Percentiles rank a stretch among this genome's conserved stretches.
phyloP scores from a whole-genome alignment of 1,140 invertebrate species.

The Drosophila kanapiae region DNA sequence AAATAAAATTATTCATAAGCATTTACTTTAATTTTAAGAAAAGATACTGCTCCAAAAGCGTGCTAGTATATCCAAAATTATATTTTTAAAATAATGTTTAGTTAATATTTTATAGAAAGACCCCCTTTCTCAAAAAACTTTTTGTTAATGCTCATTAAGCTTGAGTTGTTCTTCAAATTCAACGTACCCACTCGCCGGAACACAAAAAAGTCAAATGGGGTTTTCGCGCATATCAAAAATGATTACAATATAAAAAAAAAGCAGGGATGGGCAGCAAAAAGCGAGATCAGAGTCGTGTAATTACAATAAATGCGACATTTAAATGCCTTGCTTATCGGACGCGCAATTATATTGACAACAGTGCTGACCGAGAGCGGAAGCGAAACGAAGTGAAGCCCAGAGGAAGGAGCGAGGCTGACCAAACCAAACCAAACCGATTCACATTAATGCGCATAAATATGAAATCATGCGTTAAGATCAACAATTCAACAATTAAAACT shows the following conservation, averaged over 20 bases:
- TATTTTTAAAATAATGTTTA: neutral
- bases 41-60: neutral
- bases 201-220: slow-evolving; percentile 25
- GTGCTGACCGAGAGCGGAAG: slow-evolving; percentile 48
- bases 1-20: neutral
- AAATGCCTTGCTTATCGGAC: slow-evolving; percentile 79
- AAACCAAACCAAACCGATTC: slow-evolving; percentile 55
- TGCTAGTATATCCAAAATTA: neutral
- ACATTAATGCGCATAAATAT: slow-evolving; percentile 83
- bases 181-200: neutral
- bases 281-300: slow-evolving; percentile 51
- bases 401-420: slow-evolving; percentile 11
- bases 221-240: slow-evolving; percentile 58
- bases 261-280: slow-evolving; percentile 16
- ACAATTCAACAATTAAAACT: slow-evolving; percentile 84
- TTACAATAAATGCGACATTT: slow-evolving; percentile 83
- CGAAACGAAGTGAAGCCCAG: slow-evolving; percentile 23
- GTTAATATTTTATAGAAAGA: neutral
- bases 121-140: too few relatives aligned
- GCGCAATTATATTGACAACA: slow-evolving; percentile 77
- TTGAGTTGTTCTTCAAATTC: neutral
- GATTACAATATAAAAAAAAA: slow-evolving; percentile 47
- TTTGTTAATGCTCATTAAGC: too few relatives aligned
- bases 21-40: neutral
- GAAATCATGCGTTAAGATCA: slow-evolving; percentile 84